These are phyloP conservation scores for Benthosema pterotum DNA, from an alignment of 2,797 vertebrate genomes.

Conservation along the genomic window DNA sequence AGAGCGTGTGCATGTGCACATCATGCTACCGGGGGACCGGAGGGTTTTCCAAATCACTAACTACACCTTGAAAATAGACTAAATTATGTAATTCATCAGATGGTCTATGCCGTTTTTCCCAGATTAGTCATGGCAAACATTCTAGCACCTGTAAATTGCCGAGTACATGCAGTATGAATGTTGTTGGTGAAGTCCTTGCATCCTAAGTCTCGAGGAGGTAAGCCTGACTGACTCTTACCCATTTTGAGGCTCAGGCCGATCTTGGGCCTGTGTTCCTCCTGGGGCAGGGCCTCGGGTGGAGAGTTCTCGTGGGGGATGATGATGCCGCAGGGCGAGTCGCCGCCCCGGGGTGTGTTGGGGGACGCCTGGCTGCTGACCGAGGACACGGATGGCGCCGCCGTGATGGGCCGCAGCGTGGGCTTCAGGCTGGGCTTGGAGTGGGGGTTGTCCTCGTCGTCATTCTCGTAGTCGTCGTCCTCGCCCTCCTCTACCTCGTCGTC, in stretches of 20 bases:
- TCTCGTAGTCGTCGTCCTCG: constrained; percentile 77
- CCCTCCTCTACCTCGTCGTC: constrained; percentile 77
- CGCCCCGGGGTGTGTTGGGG: constrained; percentile 92
- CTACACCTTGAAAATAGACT: no score
- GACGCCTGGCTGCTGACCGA: constrained; percentile 93
- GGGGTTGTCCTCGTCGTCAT: constrained; percentile 84
- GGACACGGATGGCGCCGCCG: constrained; percentile 93
- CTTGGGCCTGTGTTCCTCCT: constrained; percentile 93
- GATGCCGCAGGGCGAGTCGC: constrained; percentile 97
- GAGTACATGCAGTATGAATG: no score
- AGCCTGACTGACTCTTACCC: constrained; percentile 74
- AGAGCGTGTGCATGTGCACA: no score
- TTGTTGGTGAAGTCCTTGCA: no score
- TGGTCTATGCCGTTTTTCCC: no score
- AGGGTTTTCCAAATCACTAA: no score
- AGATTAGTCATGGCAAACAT: no score
- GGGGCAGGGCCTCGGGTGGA: constrained; percentile 90
- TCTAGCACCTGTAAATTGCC: no score
- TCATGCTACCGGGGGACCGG: no score
- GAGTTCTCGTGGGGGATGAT: constrained; percentile 99
- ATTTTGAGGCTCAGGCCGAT: constrained; percentile 97
- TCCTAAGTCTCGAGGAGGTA: neutral
- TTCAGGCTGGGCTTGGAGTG: constrained; percentile 93
- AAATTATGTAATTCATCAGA: no score
- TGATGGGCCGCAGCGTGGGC: constrained; percentile 94